A percentile compares a stretch with the other conserved stretches of the same genome.
Evolutionary conservation across 92 coral and sea anemone species (phyloP).

Genomic region (Phenganax marumi): DNA sequence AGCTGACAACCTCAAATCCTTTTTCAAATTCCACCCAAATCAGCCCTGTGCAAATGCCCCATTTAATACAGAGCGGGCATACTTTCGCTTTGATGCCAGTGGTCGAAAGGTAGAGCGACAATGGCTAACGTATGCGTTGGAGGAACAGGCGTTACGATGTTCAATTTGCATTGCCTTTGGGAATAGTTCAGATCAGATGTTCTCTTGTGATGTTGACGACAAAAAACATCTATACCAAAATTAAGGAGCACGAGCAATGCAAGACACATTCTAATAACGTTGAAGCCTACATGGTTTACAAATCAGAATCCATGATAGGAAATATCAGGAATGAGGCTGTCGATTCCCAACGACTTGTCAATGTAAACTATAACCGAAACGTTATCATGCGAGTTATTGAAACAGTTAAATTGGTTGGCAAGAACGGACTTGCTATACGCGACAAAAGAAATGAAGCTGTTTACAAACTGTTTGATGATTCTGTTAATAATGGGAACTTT

Average conservation of each 20-base stretch:
- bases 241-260: slow-evolving; percentile 11
- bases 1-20: slow-evolving; percentile 7
- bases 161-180: slow-evolving; percentile 19
- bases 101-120: slow-evolving; percentile 13
- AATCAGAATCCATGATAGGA: slow-evolving; percentile 20
- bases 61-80: slow-evolving; percentile 10
- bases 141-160: slow-evolving; percentile 1
- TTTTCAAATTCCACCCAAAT: slow-evolving; percentile 10
- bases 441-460: not conserved
- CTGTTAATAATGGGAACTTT: not conserved
- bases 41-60: slow-evolving; percentile 1
- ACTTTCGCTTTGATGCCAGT: slow-evolving; percentile 1
- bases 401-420: not conserved
- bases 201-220: slow-evolving; percentile 13
- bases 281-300: slow-evolving; percentile 22
- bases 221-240: slow-evolving; percentile 13
- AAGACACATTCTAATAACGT: slow-evolving; percentile 11
- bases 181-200: slow-evolving; percentile 12
- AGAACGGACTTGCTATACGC: not conserved
- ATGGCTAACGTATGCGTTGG: slow-evolving; percentile 13
- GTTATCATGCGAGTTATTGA: not conserved
- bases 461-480: too few relatives aligned
- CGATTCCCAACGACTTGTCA: slow-evolving; percentile 7
- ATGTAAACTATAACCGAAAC: not conserved
- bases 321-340: not conserved